Evolutionary conservation across 2,888 invertebrate species (phyloP).

Genomic region (Hypomecis atomaria): DNA sequence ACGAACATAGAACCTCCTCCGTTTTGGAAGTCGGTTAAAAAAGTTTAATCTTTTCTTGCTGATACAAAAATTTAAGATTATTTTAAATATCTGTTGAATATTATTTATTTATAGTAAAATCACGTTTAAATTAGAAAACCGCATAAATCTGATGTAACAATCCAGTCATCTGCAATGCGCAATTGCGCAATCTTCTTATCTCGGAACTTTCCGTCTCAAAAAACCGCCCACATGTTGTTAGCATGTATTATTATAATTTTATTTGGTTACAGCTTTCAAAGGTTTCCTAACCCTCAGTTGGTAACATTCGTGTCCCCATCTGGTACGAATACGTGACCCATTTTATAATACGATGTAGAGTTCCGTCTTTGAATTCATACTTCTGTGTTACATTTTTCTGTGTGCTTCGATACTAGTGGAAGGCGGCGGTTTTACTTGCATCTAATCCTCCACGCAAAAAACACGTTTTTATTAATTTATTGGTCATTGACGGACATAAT

Average conservation of each 20-base stretch:
- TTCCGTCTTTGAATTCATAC: constrained; percentile 7
- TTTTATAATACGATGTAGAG: constrained; percentile 18
- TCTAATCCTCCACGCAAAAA: too few relatives aligned
- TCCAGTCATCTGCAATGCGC: constrained; percentile 25
- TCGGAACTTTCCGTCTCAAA: constrained; percentile 10
- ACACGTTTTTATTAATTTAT: too few relatives aligned
- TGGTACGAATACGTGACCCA: constrained; percentile 30
- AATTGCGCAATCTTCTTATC: constrained; percentile 19
- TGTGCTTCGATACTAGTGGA: too few relatives aligned
- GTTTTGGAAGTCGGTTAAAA: too few relatives aligned
- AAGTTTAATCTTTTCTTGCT: too few relatives aligned
- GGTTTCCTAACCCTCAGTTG: constrained; percentile 22
- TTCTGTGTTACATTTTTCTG: not conserved
- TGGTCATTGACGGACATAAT: too few relatives aligned
- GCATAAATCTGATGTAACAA: not conserved
- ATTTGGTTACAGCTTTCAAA: constrained; percentile 28
- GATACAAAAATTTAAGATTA: too few relatives aligned
- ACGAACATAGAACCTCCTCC: too few relatives aligned
- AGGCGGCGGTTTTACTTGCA: too few relatives aligned
- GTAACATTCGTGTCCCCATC: constrained; percentile 24
- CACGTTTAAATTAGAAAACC: too few relatives aligned
- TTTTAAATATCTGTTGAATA: too few relatives aligned
- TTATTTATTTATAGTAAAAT: too few relatives aligned
- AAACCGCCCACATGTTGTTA: constrained; percentile 20
- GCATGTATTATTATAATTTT: constrained; percentile 29